Percentiles rank a stretch among this genome's conserved stretches.
Conservation (phyloP, 2,797 vertebrate species). For the Menidia menidia region DNA sequence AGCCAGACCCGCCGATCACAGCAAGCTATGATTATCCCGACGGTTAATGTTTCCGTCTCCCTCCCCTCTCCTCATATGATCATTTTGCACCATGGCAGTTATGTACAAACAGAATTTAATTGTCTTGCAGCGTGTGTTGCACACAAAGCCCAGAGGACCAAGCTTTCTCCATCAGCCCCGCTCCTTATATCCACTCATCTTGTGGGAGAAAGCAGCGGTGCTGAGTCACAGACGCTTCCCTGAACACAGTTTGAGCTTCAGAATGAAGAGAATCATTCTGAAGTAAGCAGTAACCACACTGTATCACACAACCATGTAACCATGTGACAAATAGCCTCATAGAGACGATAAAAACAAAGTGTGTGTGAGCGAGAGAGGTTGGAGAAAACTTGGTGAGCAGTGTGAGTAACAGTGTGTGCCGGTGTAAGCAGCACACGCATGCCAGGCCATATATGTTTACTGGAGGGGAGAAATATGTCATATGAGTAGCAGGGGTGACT, state of each 20-base stretch:
- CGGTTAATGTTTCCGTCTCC: slow-evolving; percentile 20
- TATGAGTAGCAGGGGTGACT: slow-evolving; percentile 25
- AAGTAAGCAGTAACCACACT: slow-evolving; percentile 36
- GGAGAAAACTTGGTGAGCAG: slow-evolving; percentile 1
- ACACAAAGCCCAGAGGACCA: slow-evolving; percentile 10
- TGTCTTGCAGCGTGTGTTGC: slow-evolving; percentile 11
- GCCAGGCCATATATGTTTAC: slow-evolving; percentile 27
- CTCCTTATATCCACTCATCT: slow-evolving; percentile 32
- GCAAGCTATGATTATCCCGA: slow-evolving; percentile 41
- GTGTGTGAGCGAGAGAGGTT: not conserved
- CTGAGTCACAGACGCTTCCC: slow-evolving; percentile 60
- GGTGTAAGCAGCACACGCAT: slow-evolving; percentile 6
- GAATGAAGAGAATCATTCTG: slow-evolving; percentile 55
- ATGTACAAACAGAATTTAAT: slow-evolving; percentile 36
- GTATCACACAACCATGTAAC: slow-evolving; percentile 23
- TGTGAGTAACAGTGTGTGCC: slow-evolving; percentile 12
- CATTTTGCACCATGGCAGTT: slow-evolving; percentile 30
- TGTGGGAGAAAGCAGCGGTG: slow-evolving; percentile 30
- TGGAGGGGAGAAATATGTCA: slow-evolving; percentile 14
- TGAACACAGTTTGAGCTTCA: slow-evolving; percentile 37
- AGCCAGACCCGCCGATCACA: slow-evolving; percentile 14
- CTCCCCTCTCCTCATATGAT: slow-evolving; percentile 25
- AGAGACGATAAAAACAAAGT: slow-evolving; percentile 19
- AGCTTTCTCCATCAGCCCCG: slow-evolving; percentile 13
- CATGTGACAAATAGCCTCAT: slow-evolving; percentile 25